Base-by-base conservation (phyloP, 2,888 invertebrate species). In the Campoletis raptor region DNA sequence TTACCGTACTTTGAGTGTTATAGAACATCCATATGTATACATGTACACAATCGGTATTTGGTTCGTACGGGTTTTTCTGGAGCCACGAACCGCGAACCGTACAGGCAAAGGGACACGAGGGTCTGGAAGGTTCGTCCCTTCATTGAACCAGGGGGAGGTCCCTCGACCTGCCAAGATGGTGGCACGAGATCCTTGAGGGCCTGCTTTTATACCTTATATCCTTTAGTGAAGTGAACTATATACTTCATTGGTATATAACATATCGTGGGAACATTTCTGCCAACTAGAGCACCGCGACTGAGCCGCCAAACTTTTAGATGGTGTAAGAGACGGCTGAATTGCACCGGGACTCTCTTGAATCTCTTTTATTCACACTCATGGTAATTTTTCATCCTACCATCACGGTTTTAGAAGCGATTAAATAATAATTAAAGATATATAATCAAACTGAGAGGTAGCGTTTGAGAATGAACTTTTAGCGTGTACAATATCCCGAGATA, bases 231-330 rank as follows among this genome's bases (percentile, higher is more conserved):
- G 37, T 24, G 8, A 8, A 37, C 36, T 81, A 37, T n/a, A 67
- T 61, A 74, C 64, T 40, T 24, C 48, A 12, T 83, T 77, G 24
- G 72, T 67, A 42, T 57, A 66, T 87, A 88, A 90, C 90, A 90
- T 91, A 93, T 94, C 94, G 94, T 94, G 94, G 94, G 94, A 94
- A 94, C 92, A 88, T 93, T 94, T 92, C 92, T 93, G 92, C 92
- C 92, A 94, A 94, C 92, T 94, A 92, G 93, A 94, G 94, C 94
- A 92, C 91, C 89, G 89, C 89, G 87, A 89, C 88, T 89, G 88
- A 83, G 70, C 72, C 79, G 86, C 81, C 82, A 76, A 70, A 70
- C 45, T 54, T 45, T 54, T 42, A n/a, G n/a, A 3, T 37, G 18
- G 57, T 57, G 21, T 24, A 24, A 12, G 24, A 24, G 74, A 15